A percentile compares a stretch with the other conserved stretches of the same genome.
Evolutionary conservation across 2,888 invertebrate genomes (phyloP).

Genomic region (Ochlodes sylvanus): DNA sequence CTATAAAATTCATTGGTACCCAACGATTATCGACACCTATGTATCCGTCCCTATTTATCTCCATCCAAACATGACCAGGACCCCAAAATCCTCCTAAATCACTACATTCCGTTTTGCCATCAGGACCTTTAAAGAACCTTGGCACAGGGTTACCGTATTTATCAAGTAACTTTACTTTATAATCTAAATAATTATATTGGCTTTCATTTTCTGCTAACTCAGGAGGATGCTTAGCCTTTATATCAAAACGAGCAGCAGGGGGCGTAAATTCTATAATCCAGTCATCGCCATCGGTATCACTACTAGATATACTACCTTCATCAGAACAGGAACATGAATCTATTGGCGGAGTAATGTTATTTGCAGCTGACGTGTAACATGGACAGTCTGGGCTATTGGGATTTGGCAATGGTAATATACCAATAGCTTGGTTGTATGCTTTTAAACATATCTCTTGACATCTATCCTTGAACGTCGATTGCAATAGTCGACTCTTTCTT

Average conservation of each 20-base stretch:
- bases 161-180: constrained; percentile 73
- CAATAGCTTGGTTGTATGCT: constrained; percentile 79
- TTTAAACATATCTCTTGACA: constrained; percentile 80
- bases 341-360: constrained; percentile 55
- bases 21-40: constrained; percentile 75
- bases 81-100: constrained; percentile 79
- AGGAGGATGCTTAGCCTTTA: constrained; percentile 70
- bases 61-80: constrained; percentile 66
- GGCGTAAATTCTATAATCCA: constrained; percentile 78
- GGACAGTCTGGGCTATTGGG: constrained; percentile 74
- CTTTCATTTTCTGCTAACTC: constrained; percentile 55
- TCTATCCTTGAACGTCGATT: constrained; percentile 74
- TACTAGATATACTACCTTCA: constrained; percentile 62
- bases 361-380: constrained; percentile 56
- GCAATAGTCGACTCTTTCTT: constrained; percentile 69
- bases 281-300: constrained; percentile 76
- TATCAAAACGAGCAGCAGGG: constrained; percentile 68
- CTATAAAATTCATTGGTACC: constrained; percentile 73
- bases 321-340: constrained; percentile 80
- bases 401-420: constrained; percentile 69
- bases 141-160: constrained; percentile 72
- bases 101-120: constrained; percentile 74
- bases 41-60: constrained; percentile 78
- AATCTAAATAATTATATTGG: constrained; percentile 75
- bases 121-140: constrained; percentile 73